These are phyloP conservation scores for Seira ritae DNA, from an alignment of 2,888 invertebrate species.

Conservation along the genomic window DNA sequence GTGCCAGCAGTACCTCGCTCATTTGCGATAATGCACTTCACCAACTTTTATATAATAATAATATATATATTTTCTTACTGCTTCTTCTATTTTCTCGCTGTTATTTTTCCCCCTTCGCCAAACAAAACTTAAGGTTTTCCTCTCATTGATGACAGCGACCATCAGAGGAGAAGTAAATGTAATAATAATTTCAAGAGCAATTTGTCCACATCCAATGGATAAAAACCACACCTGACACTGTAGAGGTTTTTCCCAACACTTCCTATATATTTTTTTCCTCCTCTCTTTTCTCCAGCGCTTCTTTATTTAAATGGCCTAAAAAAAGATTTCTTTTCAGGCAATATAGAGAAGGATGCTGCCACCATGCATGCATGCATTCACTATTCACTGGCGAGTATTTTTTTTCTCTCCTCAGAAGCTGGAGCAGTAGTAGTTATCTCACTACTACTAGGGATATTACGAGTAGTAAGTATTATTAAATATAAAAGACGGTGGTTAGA, in stretches of 20 bases:
- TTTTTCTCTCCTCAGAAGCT: neutral
- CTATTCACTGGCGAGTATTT: slow-evolving; percentile 36
- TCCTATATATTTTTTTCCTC: slow-evolving; percentile 26
- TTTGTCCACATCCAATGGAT: slow-evolving; percentile 64
- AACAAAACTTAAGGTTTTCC: neutral
- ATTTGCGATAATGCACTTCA: slow-evolving; percentile 2
- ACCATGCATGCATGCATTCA: slow-evolving; percentile 8
- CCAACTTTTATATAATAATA: no score
- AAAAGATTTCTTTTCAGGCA: slow-evolving; percentile 39
- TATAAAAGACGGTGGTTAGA: slow-evolving; percentile 14
- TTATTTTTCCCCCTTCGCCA: no score
- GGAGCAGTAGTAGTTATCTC: slow-evolving; percentile 24
- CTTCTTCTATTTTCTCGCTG: neutral
- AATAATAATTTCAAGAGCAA: slow-evolving; percentile 63
- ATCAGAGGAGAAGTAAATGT: slow-evolving; percentile 53
- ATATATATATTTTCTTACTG: neutral
- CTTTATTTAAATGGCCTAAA: slow-evolving; percentile 37
- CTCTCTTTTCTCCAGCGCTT: slow-evolving; percentile 47
- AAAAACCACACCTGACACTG: slow-evolving; percentile 66
- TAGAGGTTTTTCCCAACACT: slow-evolving; percentile 52
- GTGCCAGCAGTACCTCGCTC: neutral
- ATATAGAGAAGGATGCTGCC: slow-evolving; percentile 52
- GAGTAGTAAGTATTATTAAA: slow-evolving; percentile 51
- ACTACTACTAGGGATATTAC: slow-evolving; percentile 35
- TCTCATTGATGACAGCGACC: slow-evolving; percentile 61